Percentiles rank a stretch among this genome's conserved stretches.
phyloP scores from a whole-genome alignment of 2,888 invertebrate species.

The Anthrax anthrax region DNA sequence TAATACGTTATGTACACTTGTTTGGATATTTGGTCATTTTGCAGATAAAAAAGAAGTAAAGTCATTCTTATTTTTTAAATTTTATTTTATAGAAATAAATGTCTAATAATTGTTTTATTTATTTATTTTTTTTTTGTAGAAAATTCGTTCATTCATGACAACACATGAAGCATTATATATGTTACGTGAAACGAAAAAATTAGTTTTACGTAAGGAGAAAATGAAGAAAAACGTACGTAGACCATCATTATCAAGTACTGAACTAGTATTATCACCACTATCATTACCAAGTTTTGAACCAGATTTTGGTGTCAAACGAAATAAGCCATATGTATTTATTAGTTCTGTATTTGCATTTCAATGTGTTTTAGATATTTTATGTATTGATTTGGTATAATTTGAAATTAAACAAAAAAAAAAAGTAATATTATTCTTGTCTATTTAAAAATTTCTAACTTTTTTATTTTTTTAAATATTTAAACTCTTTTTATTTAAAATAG shows the following conservation, averaged over 20 bases:
- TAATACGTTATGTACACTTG: constrained; percentile 47
- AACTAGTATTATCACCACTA: constrained; percentile 8
- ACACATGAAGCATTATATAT: constrained; percentile 30
- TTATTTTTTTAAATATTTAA: no score
- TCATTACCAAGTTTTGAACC: constrained; percentile 29
- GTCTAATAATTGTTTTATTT: neutral
- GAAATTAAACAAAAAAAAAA: no score
- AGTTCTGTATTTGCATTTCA: constrained; percentile 34
- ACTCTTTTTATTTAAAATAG: no score
- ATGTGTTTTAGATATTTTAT: constrained; percentile 25
- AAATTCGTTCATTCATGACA: constrained; percentile 31
- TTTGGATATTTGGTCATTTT: constrained; percentile 46
- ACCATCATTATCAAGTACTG: constrained; percentile 6
- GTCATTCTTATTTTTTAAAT: neutral
- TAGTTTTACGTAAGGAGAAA: constrained; percentile 33
- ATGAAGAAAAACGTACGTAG: constrained; percentile 32
- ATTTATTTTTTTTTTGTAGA: constrained; percentile 17
- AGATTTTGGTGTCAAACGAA: constrained; percentile 30
- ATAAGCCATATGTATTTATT: constrained; percentile 29
- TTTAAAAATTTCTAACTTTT: no score
- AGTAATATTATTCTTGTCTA: no score
- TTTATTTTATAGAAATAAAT: neutral
- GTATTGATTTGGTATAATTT: constrained; percentile 16
- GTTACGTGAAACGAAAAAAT: constrained; percentile 31
- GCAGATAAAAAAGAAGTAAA: constrained; percentile 26